These are phyloP conservation scores for Mus pahari DNA, from an alignment of 2,113 vertebrate species.

Conservation along the genomic window DNA sequence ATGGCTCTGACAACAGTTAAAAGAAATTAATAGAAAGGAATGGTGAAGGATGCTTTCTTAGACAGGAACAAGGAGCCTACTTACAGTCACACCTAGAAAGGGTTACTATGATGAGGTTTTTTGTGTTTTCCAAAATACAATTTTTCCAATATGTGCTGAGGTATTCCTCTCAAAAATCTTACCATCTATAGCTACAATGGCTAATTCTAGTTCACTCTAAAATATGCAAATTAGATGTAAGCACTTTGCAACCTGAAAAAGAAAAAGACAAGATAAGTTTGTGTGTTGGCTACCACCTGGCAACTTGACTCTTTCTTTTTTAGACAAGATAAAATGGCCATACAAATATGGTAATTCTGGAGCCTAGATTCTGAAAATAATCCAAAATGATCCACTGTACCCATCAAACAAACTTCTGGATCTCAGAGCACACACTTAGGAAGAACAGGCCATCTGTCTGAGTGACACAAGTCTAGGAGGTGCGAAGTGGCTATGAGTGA, in stretches of 20 bases:
- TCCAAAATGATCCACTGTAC: neutral
- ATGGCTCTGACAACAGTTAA: constrained; percentile 10
- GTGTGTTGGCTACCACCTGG: neutral
- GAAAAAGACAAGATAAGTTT: neutral
- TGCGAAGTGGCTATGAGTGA: neutral
- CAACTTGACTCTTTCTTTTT: neutral
- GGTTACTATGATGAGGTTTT: neutral
- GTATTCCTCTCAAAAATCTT: neutral
- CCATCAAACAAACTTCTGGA: neutral
- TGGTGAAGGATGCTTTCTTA: constrained; percentile 21
- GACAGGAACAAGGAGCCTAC: neutral
- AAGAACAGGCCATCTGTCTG: neutral
- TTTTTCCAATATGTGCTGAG: neutral
- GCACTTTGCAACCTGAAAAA: neutral
- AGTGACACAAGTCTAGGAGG: neutral
- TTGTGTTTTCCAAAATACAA: neutral
- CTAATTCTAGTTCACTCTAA: constrained; percentile 14
- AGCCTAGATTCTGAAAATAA: neutral
- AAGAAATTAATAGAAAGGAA: constrained; percentile 59
- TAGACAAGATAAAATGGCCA: neutral
- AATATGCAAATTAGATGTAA: neutral
- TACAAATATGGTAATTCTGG: neutral
- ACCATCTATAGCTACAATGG: neutral
- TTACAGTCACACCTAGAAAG: neutral
- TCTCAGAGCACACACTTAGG: neutral